Conservation (phyloP, 2,888 invertebrate genomes). For the Epistrophe eligans region DNA sequence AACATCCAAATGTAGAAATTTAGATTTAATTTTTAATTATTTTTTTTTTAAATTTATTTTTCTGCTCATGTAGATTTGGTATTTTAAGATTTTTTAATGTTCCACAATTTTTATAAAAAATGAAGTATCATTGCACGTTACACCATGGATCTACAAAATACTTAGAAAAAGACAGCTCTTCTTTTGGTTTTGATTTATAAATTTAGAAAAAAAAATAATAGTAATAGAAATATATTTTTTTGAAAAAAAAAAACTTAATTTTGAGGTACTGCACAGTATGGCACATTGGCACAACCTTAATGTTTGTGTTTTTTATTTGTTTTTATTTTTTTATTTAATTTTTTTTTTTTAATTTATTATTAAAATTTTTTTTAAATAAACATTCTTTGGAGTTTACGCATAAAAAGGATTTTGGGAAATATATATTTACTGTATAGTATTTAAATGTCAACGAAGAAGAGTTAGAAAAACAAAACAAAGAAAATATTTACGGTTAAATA, state of each 20-base stretch:
- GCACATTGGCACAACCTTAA: conserved; percentile 79
- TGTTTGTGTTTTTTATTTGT: conserved; percentile 73
- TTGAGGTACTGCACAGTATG: conserved; percentile 85
- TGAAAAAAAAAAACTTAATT: conserved; percentile 19
- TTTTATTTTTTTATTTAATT: conserved; percentile 65
- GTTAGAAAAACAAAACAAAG: conserved; percentile 29
- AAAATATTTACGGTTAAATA: conserved; percentile 22
- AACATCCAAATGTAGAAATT: conserved; percentile 83
- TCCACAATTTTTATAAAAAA: conserved; percentile 47
- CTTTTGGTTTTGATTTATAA: conserved; percentile 13
- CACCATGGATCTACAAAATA: conserved; percentile 59
- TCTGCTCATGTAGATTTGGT: conserved; percentile 3
- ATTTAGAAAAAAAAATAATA: conserved; percentile 11
- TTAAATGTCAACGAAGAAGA: conserved; percentile 39
- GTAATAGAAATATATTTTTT: not conserved
- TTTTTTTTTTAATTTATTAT: conserved; percentile 64
- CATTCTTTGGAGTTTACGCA: conserved; percentile 75
- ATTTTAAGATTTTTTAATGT: conserved; percentile 8
- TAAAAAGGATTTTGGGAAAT: not conserved
- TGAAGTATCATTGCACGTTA: conserved; percentile 37
- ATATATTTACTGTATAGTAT: conserved; percentile 16
- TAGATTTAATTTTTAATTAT: conserved; percentile 48
- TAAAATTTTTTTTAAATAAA: conserved; percentile 34
- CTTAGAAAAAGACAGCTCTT: conserved; percentile 26
- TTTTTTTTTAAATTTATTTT: conserved; percentile 55